Conservation (phyloP, 2,113 vertebrate genomes). For the Cariama cristata region DNA sequence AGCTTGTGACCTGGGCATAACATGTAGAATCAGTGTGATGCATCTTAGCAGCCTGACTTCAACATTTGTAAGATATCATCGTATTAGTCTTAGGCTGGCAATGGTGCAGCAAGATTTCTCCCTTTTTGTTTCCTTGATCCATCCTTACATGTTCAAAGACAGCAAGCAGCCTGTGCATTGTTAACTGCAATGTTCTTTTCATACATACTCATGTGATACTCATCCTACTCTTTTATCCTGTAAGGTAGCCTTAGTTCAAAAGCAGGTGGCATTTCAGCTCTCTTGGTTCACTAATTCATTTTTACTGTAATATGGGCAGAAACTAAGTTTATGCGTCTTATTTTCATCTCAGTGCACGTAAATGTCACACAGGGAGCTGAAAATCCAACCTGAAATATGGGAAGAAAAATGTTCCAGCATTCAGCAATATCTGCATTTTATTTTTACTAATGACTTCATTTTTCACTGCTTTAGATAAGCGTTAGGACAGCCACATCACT, state of each 20-base stretch:
- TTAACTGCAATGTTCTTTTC: not conserved
- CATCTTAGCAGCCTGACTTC: not conserved
- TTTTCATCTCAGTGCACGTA: not conserved
- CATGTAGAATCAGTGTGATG: accelerated
- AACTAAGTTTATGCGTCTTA: not conserved
- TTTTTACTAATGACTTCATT: constrained; percentile 75
- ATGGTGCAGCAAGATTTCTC: not conserved
- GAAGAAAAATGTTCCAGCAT: constrained; percentile 61
- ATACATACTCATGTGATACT: not conserved
- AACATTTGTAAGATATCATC: not conserved
- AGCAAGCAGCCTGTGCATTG: not conserved
- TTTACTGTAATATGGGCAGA: not conserved
- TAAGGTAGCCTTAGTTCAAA: not conserved
- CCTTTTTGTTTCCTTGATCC: not conserved
- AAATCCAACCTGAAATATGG: constrained; percentile 30
- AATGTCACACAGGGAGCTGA: not conserved
- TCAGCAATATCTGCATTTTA: constrained; percentile 72
- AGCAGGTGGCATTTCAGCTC: not conserved
- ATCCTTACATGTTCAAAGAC: not conserved
- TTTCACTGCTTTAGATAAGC: constrained; percentile 69
- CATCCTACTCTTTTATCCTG: not conserved
- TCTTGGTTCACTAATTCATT: not conserved
- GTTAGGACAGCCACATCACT: constrained; percentile 52
- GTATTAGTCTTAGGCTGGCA: not conserved
- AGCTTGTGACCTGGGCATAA: not conserved